Base-by-base conservation (phyloP, 92 coral and sea anemone species). In the Heliopora coerulea region DNA sequence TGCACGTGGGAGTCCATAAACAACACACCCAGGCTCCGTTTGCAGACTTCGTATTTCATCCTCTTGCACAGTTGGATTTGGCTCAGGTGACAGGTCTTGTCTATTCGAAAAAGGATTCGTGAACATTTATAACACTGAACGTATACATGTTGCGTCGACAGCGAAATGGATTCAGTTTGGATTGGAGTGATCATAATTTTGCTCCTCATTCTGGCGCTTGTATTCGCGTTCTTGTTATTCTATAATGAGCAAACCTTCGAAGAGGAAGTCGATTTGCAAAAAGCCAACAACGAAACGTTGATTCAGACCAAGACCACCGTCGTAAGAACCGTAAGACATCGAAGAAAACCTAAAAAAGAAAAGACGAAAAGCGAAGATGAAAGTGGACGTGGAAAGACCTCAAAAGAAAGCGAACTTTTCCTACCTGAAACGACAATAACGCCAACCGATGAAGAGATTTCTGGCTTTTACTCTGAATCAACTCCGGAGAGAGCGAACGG, bases 161-260 rank as follows among this genome's bases (percentile, higher is more conserved):
- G 20, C 56, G 14, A 49, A 49, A 69, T 69, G 76, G 76, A 69
- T n/a, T 62, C 76, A 21, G 21, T 69, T 54, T 69, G 25, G 76
- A 69, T 69, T 54, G 76, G 76, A 20, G 76, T 28, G 17, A 13
- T 49, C 37, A 14, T 32, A 52, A 31, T 69, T 12, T n/a, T 35
- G 61, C 17, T 69, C 7, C 56, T 69, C 29, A 30, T 69, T 29
- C 62, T 69, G 26, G 60, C 39, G 35, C 50, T 69, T 19, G 76
- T 54, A 0, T 28, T 52, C 10, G 61, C 48, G 23, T 69, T 25
- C 76, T 69, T 69, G 76, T 49, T 69, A 46, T 69, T 69, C 26
- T 49, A 69, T 62, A 69, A 54, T 34, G 98, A 93, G 65, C 96
- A 93, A 73, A 87, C 83, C 80, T 93, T 87, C 59, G 98, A 93